Base-by-base conservation (phyloP, 2,113 vertebrate genomes). In the Pomatorhinus ruficollis region DNA sequence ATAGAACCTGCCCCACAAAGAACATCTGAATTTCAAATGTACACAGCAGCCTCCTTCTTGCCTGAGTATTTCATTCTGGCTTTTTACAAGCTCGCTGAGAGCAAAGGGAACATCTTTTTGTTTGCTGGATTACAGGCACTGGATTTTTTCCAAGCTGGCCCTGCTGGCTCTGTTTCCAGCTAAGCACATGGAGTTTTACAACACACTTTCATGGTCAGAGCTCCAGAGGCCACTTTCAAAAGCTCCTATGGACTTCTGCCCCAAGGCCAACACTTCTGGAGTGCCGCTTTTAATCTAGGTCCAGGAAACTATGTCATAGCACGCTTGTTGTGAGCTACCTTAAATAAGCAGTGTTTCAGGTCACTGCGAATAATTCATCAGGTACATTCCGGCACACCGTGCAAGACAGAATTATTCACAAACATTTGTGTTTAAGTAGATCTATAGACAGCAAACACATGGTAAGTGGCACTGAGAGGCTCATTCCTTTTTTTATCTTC, bases 401-500 rank as follows among this genome's bases (percentile, higher is more conserved):
- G 42, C 47, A 35, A 77, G 59, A 37, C 35, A 70, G 77, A 65
- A 37, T 64, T 71, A 47, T 70, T 81, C 85, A 86, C 79, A 92
- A 96, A 83, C 61, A 17, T 64, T 83, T 90, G 56, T 90, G 60
- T 49, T 85, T 63, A 37, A 94, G 31, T 4, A 71, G 53, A 33
- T 60, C 89, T 82, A 65, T 37, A 84, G 90, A 86, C 44, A 45
- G 83, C 21, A 94, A 90, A 76, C 92, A 92, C 68, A 91, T 57
- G 88, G 88, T n/a, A 75, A 87, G 85, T 12, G 49, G 83, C 83
- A 78, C 31, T 2, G 24, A 81, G 75, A 90, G 72, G 68, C 80
- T 90, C 57, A 3, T 42, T 80, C 14, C 60, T 57, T 22, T 53
- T 54, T 91, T 91, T 37, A 75, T 63, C 79, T 64, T 35, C 56